These are phyloP conservation scores for Goniozus legneri DNA, from an alignment of 1,140 invertebrate genomes.

Conservation along the genomic window DNA sequence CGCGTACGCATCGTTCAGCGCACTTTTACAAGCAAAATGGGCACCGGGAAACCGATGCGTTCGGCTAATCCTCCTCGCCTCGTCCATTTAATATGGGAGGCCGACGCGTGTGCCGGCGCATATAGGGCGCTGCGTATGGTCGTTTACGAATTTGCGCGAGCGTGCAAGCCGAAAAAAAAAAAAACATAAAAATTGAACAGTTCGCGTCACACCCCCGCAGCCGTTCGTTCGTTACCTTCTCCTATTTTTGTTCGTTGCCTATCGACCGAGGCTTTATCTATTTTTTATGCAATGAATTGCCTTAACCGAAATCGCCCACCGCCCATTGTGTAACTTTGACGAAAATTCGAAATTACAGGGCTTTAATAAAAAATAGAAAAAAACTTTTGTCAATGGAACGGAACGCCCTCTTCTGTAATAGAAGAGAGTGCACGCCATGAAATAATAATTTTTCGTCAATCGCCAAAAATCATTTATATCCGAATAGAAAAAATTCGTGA, in stretches of 20 bases:
- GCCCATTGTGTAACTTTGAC: constrained; percentile 28
- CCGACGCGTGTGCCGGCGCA: too few relatives aligned
- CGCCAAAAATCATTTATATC: too few relatives aligned
- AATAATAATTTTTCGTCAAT: too few relatives aligned
- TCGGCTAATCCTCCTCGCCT: constrained; percentile 38
- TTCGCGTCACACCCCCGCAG: constrained; percentile 14
- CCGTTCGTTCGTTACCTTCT: too few relatives aligned
- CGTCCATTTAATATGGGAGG: constrained; percentile 44
- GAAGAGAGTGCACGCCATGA: too few relatives aligned
- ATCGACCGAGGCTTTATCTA: constrained; percentile 42
- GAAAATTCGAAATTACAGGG: constrained; percentile 28
- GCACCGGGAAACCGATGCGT: constrained; percentile 26
- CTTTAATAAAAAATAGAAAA: not conserved
- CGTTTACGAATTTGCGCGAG: constrained; percentile 42
- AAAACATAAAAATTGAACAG: constrained; percentile 34
- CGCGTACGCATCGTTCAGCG: constrained; percentile 10
- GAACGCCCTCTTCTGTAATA: too few relatives aligned
- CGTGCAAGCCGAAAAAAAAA: too few relatives aligned
- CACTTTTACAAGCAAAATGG: constrained; percentile 37
- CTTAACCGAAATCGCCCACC: constrained; percentile 1
- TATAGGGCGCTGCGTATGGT: constrained; percentile 28
- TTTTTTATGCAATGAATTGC: constrained; percentile 37
- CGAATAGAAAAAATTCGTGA: too few relatives aligned
- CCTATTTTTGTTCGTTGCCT: constrained; percentile 43
- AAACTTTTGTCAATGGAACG: too few relatives aligned